These are phyloP conservation scores for Delia radicum DNA, from an alignment of 1,140 invertebrate genomes.

Conservation along the genomic window DNA sequence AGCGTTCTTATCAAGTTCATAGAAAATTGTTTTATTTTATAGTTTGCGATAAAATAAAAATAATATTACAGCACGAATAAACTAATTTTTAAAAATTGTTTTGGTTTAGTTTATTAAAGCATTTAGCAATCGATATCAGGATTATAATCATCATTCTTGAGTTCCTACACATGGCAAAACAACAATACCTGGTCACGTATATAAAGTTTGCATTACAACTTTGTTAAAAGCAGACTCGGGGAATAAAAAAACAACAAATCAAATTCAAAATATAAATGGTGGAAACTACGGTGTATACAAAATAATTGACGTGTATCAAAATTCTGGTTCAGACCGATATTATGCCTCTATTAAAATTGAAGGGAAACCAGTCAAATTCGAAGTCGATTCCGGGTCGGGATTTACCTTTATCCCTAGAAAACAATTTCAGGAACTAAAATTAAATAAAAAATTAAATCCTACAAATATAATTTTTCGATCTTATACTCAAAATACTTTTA, in stretches of 20 bases:
- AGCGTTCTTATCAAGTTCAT: too few species aligned
- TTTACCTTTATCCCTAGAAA: not conserved
- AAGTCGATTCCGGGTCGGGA: not conserved
- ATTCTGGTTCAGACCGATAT: not conserved
- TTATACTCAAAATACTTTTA: not conserved
- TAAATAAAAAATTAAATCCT: not conserved
- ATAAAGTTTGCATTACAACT: not conserved
- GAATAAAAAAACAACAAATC: not conserved
- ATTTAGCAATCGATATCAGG: too few species aligned
- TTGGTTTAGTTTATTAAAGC: too few species aligned
- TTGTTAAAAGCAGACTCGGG: not conserved
- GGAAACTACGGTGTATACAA: not conserved
- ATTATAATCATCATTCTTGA: not conserved
- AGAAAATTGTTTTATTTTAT: too few species aligned
- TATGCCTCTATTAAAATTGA: not conserved
- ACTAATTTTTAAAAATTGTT: too few species aligned
- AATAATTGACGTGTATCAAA: not conserved
- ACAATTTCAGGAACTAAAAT: not conserved
- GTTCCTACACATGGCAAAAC: not conserved
- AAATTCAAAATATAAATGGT: not conserved
- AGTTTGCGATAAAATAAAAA: too few species aligned
- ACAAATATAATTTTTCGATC: slow-evolving; percentile 1
- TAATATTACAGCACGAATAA: too few species aligned
- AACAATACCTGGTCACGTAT: not conserved
- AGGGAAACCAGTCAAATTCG: not conserved